Base-by-base conservation (phyloP, 2,797 vertebrate species). In the Ceyx erithaca region DNA sequence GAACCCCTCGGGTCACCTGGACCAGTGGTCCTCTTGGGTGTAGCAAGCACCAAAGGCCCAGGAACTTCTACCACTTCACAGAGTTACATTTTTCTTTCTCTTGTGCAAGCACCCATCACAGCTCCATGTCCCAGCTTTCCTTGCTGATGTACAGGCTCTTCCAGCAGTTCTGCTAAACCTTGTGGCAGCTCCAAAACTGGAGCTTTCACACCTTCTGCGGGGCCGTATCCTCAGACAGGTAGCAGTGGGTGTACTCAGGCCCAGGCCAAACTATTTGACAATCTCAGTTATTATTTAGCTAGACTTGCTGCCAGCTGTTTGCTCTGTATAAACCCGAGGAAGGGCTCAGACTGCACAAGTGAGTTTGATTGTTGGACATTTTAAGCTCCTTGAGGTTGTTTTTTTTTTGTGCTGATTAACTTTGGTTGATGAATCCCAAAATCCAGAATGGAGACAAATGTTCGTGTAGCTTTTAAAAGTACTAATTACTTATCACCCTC, bases 121-220 rank as follows among this genome's bases (percentile, higher is more conserved):
- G 22, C 18, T 17, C 43, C 23, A 1, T 0, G 21, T 48, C 21
- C 58, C 62, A 12, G 7, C 19, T 14, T 37, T 31, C 28, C 62
- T 35, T 0, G 0, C n/a, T 30, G 45, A 1, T 3, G 0, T n/a
- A 3, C 0, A 0, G n/a, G 41, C 31, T 61, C 15, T 30, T 14
- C 49, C 64, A 28, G 31, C 0, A 3, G 31, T 48, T 59, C 76
- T 48, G 18, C 33, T 64, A 48, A 35, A 35, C 17, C 6, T 37
- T 0, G 0, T 2, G 30, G 33, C 15, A 30, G 28, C 22, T 51
- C 49, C 18, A 20, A 55, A 35, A 10, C 3, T 40, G 37, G 37
- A 40, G 37, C 37, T 59, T 23, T 13, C 11, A 4, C 9, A 4
- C 18, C 13, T 3, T 0, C 7, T 12, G 4, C 0, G 0, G 13